Evolutionary conservation across 2,888 invertebrate genomes (phyloP).

Genomic region (Pherbina coryleti): DNA sequence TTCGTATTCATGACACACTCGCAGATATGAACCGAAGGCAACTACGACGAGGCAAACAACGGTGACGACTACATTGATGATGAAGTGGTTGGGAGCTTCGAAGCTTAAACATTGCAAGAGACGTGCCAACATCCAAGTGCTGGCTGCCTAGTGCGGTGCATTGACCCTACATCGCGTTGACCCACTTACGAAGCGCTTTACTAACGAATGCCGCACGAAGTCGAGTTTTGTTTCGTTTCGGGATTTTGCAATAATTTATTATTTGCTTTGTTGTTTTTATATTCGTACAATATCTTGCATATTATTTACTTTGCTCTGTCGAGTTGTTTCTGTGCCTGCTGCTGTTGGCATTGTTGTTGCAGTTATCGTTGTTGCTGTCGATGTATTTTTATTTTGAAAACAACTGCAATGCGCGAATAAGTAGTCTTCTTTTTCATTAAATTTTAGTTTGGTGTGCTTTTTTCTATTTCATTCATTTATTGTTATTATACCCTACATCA

Average conservation of each 20-base stretch:
- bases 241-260: conserved; percentile 47
- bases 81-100: conserved; percentile 32
- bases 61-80: conserved; percentile 18
- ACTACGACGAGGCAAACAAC: not conserved
- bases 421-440: conserved; percentile 22
- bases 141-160: conserved; percentile 61
- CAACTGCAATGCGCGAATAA: conserved; percentile 22
- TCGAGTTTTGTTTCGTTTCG: conserved; percentile 53
- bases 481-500: not conserved
- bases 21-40: conserved; percentile 19
- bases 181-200: conserved; percentile 70
- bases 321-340: conserved; percentile 38
- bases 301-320: conserved; percentile 13
- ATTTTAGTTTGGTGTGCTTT: not conserved
- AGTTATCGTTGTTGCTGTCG: conserved; percentile 16
- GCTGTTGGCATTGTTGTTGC: conserved; percentile 26
- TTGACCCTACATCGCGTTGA: conserved; percentile 70
- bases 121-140: not conserved
- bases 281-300: conserved; percentile 5
- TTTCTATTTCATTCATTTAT: not conserved
- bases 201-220: conserved; percentile 60
- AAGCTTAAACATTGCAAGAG: not conserved
- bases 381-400: conserved; percentile 32
- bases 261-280: not conserved
- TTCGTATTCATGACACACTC: conserved; percentile 35